Evolutionary conservation across 2,113 vertebrate species (phyloP).

Genomic region (Pyrgilauda ruficollis): DNA sequence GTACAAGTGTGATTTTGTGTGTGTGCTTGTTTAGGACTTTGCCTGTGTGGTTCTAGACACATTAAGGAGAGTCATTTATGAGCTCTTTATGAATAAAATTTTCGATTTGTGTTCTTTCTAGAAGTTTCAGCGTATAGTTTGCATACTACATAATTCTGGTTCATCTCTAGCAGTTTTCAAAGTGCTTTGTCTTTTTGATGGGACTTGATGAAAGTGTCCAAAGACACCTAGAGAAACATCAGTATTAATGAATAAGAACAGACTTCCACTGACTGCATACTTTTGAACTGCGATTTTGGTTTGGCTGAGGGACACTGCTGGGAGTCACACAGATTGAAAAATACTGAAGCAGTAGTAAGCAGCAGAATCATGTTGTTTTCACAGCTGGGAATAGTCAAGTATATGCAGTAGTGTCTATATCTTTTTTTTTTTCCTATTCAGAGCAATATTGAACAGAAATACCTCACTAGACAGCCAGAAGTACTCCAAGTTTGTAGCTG

Average conservation of each 20-base stretch:
- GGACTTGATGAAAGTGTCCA: neutral
- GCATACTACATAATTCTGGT: neutral
- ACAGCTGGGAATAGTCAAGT: neutral
- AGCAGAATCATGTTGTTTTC: neutral
- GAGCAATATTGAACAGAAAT: neutral
- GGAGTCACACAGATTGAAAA: neutral
- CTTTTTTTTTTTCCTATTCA: neutral
- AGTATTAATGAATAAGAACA: neutral
- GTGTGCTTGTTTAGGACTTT: neutral
- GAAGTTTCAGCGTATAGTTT: neutral
- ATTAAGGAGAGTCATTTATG: neutral
- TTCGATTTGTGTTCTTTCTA: neutral
- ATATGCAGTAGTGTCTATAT: neutral
- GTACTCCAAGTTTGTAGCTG: neutral
- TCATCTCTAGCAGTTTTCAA: neutral
- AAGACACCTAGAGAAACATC: neutral
- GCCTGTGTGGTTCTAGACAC: neutral
- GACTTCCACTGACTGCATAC: neutral
- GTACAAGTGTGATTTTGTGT: neutral
- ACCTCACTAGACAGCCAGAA: neutral
- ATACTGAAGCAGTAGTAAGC: neutral
- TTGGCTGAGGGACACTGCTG: neutral
- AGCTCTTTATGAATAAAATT: neutral
- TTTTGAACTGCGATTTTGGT: neutral
- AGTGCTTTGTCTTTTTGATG: neutral